phyloP scores from a whole-genome alignment of 2,113 vertebrate genomes.

The Sylvilagus bachmani region DNA sequence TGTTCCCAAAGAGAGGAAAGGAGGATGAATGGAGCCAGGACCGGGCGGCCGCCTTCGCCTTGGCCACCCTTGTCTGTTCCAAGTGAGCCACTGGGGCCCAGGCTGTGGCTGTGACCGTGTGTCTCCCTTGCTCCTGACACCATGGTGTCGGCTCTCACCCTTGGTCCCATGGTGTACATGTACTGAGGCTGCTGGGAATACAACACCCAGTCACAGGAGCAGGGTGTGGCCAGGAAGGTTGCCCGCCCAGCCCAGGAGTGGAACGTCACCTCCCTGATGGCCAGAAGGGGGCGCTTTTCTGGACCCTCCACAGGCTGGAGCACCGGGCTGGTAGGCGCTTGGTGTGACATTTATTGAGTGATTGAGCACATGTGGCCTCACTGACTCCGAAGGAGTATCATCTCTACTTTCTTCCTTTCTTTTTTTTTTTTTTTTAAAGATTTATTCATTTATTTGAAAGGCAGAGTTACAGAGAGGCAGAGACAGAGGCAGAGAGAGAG shows the following conservation, averaged over 20 bases:
- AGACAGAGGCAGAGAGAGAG: too few species aligned
- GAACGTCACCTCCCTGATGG: not conserved
- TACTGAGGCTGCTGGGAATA: not conserved
- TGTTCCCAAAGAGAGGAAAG: not conserved
- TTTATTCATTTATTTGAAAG: too few species aligned
- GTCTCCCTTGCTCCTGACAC: not conserved
- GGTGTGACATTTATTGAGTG: not conserved
- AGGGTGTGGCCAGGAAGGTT: not conserved
- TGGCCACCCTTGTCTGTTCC: not conserved
- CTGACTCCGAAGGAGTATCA: not conserved
- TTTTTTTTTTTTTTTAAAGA: too few species aligned
- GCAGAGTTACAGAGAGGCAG: too few species aligned
- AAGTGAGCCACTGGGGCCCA: not conserved
- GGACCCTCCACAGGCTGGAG: not conserved
- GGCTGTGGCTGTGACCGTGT: accelerated
- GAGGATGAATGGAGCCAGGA: accelerated
- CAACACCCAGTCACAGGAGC: not conserved
- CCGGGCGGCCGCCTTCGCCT: not conserved
- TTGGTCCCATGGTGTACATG: not conserved
- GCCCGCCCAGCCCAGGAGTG: too few species aligned
- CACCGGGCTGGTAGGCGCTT: not conserved
- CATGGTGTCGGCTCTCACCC: accelerated
- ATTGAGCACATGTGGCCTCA: not conserved
- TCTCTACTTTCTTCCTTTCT: not conserved
- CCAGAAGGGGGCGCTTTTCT: not conserved